Base-by-base conservation (phyloP, 1,140 invertebrate species). In the Gonatopus flavifemur region DNA sequence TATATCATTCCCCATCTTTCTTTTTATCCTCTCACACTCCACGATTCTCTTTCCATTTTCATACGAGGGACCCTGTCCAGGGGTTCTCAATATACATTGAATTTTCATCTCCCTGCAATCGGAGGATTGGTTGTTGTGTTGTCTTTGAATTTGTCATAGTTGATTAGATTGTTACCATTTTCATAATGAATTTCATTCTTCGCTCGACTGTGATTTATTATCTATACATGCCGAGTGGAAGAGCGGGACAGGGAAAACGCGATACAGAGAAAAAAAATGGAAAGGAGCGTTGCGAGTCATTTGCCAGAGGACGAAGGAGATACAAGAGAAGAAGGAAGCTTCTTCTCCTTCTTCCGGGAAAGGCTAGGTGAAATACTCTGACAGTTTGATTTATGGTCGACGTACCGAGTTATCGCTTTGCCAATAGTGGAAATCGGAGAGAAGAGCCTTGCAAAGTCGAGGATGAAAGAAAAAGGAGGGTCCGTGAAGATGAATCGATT, bases 381-480 rank as follows among this genome's bases (percentile, higher is more conserved):
- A 64, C 65, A 61, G 63, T 72, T 75, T 74, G 72, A 76, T 76
- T 74, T 74, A 75, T 72, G 68, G 67, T 57, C 64, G 67, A 75
- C 70, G 68, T 68, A 64, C 64, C 69, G 67, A 77, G 69, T 76
- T 76, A 76, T 77, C 69, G 72, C 66, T 77, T 74, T 74, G 68
- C 70, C 74, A 75, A 75, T 76, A 75, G 69, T 67, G 62, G 58
- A 62, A 62, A 66, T 71, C 59, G 62, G 64, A 64, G 56, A 67
- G 62, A 59, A 55, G 54, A 49, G 51, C 40, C 19, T 48, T 49
- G 51, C 52, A 36, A 67, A 62, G 63, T 60, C 52, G 57, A 56
- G 52, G 55, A 53, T 54, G 51, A 55, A 62, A 53, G 59, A 62
- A 67, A 67, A 67, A 63, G 55, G 50, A 30, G 51, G 58, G 49